These are phyloP conservation scores for Spea multiplicata DNA, from an alignment of 2,113 vertebrate genomes.

Conservation along the genomic window DNA sequence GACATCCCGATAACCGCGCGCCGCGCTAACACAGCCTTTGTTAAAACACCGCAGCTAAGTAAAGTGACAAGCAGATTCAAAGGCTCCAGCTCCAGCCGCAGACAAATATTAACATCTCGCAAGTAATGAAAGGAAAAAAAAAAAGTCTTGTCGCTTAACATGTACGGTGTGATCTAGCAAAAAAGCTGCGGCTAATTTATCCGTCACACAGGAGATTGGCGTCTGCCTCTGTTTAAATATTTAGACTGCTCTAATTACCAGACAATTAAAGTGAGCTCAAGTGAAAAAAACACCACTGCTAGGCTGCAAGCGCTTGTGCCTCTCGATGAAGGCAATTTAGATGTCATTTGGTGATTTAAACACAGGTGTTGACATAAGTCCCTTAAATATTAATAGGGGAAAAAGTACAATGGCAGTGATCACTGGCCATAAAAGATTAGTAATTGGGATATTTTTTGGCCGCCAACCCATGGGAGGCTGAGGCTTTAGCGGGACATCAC, in stretches of 20 bases:
- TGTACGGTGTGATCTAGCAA: background rate
- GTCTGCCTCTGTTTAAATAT: slow-evolving; percentile 35
- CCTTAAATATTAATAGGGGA: slow-evolving; percentile 33
- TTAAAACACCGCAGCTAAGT: slow-evolving; percentile 2
- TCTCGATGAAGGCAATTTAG: slow-evolving; percentile 23
- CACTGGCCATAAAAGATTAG: too few species aligned
- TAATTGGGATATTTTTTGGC: too few species aligned
- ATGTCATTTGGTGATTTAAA: slow-evolving; percentile 1
- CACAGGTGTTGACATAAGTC: slow-evolving; percentile 1
- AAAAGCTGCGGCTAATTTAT: slow-evolving; percentile 7
- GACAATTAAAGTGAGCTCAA: slow-evolving; percentile 29
- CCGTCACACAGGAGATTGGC: slow-evolving; percentile 9
- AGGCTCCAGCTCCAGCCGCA: background rate
- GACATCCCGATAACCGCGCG: background rate
- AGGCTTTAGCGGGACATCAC: too few species aligned
- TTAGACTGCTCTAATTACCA: slow-evolving; percentile 33
- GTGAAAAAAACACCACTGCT: slow-evolving; percentile 24
- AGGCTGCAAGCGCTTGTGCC: background rate
- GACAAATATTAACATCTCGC: background rate
- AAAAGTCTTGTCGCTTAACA: background rate
- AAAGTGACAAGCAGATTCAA: background rate
- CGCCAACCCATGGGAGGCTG: too few species aligned
- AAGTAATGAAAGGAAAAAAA: background rate
- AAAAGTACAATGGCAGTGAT: background rate
- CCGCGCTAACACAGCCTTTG: background rate